A percentile compares a stretch with the other conserved stretches of the same genome.
phyloP scores from a whole-genome alignment of 1,140 invertebrate species.

The Drosophila sucinea region DNA sequence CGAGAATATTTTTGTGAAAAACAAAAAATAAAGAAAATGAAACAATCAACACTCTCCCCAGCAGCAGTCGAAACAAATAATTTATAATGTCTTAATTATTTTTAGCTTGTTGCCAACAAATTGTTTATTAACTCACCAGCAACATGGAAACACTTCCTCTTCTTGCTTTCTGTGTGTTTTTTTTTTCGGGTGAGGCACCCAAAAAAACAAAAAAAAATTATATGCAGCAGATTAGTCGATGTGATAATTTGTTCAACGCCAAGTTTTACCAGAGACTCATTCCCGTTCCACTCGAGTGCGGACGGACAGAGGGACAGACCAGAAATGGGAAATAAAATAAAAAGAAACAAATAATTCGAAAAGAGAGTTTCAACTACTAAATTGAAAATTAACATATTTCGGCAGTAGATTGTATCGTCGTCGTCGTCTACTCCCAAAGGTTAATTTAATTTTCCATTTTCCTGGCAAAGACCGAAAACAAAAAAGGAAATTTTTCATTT shows the following conservation, averaged over 20 bases:
- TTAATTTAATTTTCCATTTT: conserved; percentile 81
- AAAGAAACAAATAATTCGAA: conserved; percentile 48
- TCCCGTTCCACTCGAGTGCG: conserved; percentile 64
- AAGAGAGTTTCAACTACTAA: conserved; percentile 64
- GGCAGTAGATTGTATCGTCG: conserved; percentile 74
- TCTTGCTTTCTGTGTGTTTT: not conserved
- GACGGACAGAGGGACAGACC: conserved; percentile 1
- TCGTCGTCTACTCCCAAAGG: conserved; percentile 58
- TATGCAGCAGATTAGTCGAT: conserved; percentile 77
- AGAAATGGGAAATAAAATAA: conserved; percentile 27
- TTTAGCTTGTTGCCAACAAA: conserved; percentile 59
- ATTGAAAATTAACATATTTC: conserved; percentile 82
- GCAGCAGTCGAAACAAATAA: conserved; percentile 49
- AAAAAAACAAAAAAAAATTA: conserved; percentile 51
- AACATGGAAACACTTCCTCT: conserved; percentile 78
- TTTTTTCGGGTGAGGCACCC: conserved; percentile 21
- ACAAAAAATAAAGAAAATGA: not conserved
- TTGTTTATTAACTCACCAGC: conserved; percentile 68
- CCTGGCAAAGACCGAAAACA: conserved; percentile 39
- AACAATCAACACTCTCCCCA: conserved; percentile 59
- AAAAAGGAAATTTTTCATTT: conserved; percentile 78
- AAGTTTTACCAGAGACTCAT: conserved; percentile 22
- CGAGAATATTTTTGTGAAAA: conserved; percentile 19
- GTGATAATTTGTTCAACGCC: conserved; percentile 73
- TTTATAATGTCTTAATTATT: conserved; percentile 82